Conservation (phyloP, 2,888 invertebrate genomes). For the Eulithis prunata region DNA sequence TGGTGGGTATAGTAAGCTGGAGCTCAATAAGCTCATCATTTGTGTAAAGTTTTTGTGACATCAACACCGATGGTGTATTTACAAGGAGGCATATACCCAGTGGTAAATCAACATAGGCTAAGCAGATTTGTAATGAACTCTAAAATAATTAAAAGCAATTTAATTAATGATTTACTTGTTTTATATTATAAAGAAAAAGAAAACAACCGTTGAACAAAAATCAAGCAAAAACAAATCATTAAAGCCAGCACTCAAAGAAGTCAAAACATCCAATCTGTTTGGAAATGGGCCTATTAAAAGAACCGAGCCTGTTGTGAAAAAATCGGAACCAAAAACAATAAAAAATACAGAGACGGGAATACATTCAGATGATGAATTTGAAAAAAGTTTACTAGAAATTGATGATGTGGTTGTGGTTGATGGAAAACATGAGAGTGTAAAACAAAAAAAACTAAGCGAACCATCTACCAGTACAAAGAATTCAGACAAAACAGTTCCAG, state of each 20-base stretch:
- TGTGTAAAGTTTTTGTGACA: too few species aligned
- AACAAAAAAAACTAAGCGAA: slow-evolving; percentile 6
- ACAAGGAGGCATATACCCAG: too few species aligned
- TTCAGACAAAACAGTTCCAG: slow-evolving; percentile 10
- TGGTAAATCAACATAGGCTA: too few species aligned
- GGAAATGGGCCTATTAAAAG: slow-evolving; percentile 85
- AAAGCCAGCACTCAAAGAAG: slow-evolving; percentile 62
- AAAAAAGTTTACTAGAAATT: slow-evolving; percentile 86
- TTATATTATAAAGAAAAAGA: slow-evolving; percentile 57
- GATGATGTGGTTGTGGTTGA: slow-evolving; percentile 79
- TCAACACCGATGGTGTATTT: too few species aligned
- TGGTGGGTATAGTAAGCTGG: too few species aligned
- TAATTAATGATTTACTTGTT: not conserved
- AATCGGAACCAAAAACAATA: slow-evolving; percentile 51
- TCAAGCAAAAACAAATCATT: slow-evolving; percentile 53
- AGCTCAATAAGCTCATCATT: too few species aligned
- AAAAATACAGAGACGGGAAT: slow-evolving; percentile 80
- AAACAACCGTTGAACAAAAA: slow-evolving; percentile 53
- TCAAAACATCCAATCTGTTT: slow-evolving; percentile 84
- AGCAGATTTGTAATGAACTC: too few species aligned
- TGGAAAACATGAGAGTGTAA: slow-evolving; percentile 13
- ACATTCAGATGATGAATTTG: slow-evolving; percentile 89
- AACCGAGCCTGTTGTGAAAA: slow-evolving; percentile 76
- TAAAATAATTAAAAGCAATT: not conserved
- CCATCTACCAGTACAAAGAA: slow-evolving; percentile 20